phyloP scores from a whole-genome alignment of 1,140 invertebrate genomes.

The Drosophila erecta region DNA sequence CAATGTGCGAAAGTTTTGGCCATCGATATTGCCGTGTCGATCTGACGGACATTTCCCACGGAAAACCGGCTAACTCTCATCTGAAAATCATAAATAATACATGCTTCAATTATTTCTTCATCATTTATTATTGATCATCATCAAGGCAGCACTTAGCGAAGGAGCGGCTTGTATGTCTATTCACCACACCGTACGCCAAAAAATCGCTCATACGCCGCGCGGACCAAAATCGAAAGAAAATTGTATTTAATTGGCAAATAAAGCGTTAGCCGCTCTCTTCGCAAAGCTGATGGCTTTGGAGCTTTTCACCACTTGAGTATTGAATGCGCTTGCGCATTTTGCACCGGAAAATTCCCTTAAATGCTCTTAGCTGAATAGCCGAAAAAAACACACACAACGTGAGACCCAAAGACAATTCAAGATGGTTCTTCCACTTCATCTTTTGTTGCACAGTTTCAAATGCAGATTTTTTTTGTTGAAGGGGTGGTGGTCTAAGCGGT shows the following conservation, averaged over 20 bases:
- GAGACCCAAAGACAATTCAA: constrained; percentile 44
- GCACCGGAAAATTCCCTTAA: constrained; percentile 14
- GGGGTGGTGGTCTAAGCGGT: background rate
- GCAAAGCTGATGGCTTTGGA: constrained; percentile 7
- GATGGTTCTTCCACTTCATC: constrained; percentile 66
- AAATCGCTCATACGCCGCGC: background rate
- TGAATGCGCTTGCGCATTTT: constrained; percentile 47
- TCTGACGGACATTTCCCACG: constrained; percentile 1
- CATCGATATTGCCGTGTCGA: constrained; percentile 9
- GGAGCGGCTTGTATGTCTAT: background rate
- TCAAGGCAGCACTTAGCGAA: constrained; percentile 14
- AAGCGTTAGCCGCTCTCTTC: constrained; percentile 41
- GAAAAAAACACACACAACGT: constrained; percentile 14
- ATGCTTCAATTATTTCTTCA: background rate
- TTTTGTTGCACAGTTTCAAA: constrained; percentile 70
- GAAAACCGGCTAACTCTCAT: background rate
- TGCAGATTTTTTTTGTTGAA: constrained; percentile 40
- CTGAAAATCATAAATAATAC: constrained; percentile 3
- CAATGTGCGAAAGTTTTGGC: constrained; percentile 8
- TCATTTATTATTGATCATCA: background rate
- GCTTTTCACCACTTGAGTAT: constrained; percentile 31
- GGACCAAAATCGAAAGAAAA: constrained; percentile 24
- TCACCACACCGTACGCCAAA: background rate
- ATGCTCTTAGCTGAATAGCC: constrained; percentile 12
- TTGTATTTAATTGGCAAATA: constrained; percentile 70